Base-by-base conservation (phyloP, 1,140 invertebrate genomes). In the Steinernema feltiae region DNA sequence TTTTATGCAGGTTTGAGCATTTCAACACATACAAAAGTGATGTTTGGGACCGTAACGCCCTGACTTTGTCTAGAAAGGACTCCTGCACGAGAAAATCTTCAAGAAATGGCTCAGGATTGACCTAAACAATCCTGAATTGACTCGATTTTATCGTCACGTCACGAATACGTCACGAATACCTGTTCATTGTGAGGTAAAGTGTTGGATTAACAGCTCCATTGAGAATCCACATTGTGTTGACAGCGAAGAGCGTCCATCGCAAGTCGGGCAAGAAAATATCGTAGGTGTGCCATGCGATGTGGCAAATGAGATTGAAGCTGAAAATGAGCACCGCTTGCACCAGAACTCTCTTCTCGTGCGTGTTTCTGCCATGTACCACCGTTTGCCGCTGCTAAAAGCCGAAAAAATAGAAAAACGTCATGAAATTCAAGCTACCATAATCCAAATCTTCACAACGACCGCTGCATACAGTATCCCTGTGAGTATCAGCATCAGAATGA, bases 201-300 rank as follows among this genome's bases (percentile, higher is more conserved):
- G 24, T 27, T 7, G 70, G 70, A 71, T 30, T 71, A 18, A 71
- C 30, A 7, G 12, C 70, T 15, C 15, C 2, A 27, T 71, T 71
- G 15, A 71, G 2, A 3, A 71, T 71, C 15, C 29, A 30, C 70
- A 71, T 71, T 7, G 30, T 7, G 29, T 71, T 71, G 7, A 71
- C 3, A 27, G 32, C 70, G 32, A 71, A 35, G 3, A 18, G 12
- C 2, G 70, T 53, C 70, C 15, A 30, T 21, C 30, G 35, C 7
- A 3, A 41, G 29, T 71, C 70, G n/a, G 70, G 70, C 32, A 71
- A 27, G 24, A 71, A 71, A 2, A 30, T 3, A 15, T 12, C 2
- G 29, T 71, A 71, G 12, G 32, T 71, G 29, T 71, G 70, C 70
- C 70, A 71, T 3, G 12, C 24, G 24, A 71, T 53, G 70, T 12